Evolutionary conservation across 2,888 invertebrate genomes (phyloP).

Genomic region (Lycia hirtaria): DNA sequence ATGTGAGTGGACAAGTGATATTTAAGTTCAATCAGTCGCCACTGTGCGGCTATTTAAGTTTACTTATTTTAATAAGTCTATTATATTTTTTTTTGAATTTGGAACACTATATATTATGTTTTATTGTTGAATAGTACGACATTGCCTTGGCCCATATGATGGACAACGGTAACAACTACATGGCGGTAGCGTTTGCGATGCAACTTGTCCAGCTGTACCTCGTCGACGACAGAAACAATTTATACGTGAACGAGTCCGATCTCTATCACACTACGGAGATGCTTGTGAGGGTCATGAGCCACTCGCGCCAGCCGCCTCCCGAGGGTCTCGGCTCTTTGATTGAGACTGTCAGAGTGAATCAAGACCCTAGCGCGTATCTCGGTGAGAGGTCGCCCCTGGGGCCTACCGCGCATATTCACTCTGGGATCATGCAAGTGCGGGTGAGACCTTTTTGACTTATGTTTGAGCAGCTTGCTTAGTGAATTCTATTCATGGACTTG

Average conservation of each 20-base stretch:
- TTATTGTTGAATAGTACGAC: constrained; percentile 87
- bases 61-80: too few species aligned
- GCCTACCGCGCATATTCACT: constrained; percentile 95
- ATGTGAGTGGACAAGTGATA: too few species aligned
- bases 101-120: neutral
- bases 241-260: constrained; percentile 92
- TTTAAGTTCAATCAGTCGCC: too few species aligned
- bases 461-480: too few species aligned
- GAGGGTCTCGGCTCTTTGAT: constrained; percentile 93
- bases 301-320: constrained; percentile 91
- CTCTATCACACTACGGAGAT: constrained; percentile 95
- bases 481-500: too few species aligned
- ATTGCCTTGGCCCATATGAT: constrained; percentile 92
- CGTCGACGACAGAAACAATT: constrained; percentile 92
- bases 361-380: constrained; percentile 89
- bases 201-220: constrained; percentile 95
- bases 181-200: constrained; percentile 95
- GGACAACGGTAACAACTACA: constrained; percentile 92
- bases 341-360: constrained; percentile 91
- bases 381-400: constrained; percentile 92
- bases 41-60: too few species aligned
- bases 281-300: constrained; percentile 90
- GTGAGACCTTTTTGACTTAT: constrained; percentile 81
- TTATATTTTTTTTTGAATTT: too few species aligned
- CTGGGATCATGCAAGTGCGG: constrained; percentile 94